Conservation (phyloP, 2,113 vertebrate species). For the Urocolius indicus region DNA sequence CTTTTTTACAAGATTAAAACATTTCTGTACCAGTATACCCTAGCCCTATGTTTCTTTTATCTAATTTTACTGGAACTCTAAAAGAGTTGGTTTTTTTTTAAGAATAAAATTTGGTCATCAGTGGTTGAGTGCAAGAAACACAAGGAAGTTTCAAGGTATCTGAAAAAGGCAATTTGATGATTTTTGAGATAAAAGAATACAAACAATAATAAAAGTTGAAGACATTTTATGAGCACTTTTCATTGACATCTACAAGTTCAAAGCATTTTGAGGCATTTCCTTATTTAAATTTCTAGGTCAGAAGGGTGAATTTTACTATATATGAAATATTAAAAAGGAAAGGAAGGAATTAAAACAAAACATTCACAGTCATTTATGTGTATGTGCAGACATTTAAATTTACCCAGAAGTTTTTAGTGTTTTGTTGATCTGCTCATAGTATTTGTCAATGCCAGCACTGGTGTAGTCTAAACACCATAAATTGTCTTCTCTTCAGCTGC, state of each 20-base stretch:
- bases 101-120: neutral
- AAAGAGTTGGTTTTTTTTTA: neutral
- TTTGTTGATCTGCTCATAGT: constrained; percentile 13
- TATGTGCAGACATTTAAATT: constrained; percentile 48
- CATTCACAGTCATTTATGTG: neutral
- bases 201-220: constrained; percentile 42
- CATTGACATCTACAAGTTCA: constrained; percentile 24
- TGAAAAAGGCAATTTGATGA: constrained; percentile 6
- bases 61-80: constrained; percentile 27
- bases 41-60: neutral
- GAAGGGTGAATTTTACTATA: neutral
- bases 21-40: neutral
- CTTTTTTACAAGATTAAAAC: neutral
- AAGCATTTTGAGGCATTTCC: constrained; percentile 17
- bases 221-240: constrained; percentile 41
- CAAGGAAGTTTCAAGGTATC: constrained; percentile 14
- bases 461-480: constrained; percentile 61
- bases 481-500: constrained; percentile 42
- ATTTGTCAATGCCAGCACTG: constrained; percentile 17
- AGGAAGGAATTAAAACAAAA: neutral
- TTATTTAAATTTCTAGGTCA: constrained; percentile 42
- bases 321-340: constrained; percentile 44
- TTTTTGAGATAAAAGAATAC: constrained; percentile 43
- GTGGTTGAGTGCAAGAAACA: constrained; percentile 6
- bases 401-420: neutral